Evolutionary conservation across 2,113 vertebrate species (phyloP).

Genomic region (Calonectris borealis): DNA sequence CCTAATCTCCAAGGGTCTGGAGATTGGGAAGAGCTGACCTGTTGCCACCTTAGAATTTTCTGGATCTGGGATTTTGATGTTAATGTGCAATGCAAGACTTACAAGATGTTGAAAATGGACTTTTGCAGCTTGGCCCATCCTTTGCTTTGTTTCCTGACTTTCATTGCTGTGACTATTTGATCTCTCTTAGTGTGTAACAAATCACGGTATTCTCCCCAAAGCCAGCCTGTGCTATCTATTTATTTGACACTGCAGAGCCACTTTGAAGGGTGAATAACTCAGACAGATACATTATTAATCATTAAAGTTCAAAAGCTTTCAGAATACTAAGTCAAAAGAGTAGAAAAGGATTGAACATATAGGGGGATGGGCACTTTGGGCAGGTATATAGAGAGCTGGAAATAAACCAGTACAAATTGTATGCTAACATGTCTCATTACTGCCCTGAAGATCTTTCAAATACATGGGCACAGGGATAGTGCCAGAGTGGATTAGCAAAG

Average conservation of each 20-base stretch:
- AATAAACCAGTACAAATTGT: not conserved
- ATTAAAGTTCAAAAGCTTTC: not conserved
- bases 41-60: not conserved
- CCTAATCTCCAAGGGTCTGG: not conserved
- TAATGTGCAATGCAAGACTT: not conserved
- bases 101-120: not conserved
- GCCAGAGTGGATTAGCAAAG: not conserved
- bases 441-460: constrained; percentile 13
- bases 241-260: not conserved
- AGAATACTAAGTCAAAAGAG: not conserved
- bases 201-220: not conserved
- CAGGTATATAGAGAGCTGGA: not conserved
- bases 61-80: not conserved
- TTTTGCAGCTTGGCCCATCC: not conserved
- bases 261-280: not conserved
- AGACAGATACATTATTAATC: not conserved
- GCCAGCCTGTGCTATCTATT: not conserved
- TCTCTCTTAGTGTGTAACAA: not conserved
- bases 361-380: not conserved
- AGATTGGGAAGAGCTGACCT: not conserved
- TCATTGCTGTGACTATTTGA: not conserved
- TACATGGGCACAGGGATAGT: not conserved
- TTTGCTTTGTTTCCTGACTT: not conserved
- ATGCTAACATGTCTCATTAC: not conserved
- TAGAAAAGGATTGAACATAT: not conserved